Evolutionary conservation across 2,113 vertebrate species (phyloP).

Genomic region (Meriones unguiculatus): DNA sequence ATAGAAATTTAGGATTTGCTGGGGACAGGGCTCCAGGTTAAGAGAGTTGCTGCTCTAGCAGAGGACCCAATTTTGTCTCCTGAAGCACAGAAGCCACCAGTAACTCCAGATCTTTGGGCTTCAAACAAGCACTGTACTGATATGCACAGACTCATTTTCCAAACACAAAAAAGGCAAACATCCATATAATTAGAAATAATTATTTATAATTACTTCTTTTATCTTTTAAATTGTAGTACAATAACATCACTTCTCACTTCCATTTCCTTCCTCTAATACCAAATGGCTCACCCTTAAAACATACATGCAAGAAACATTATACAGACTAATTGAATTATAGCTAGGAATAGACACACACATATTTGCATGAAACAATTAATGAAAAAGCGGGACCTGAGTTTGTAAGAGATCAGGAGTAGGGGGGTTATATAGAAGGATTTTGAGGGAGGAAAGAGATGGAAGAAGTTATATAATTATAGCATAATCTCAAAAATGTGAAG

Average conservation of each 20-base stretch:
- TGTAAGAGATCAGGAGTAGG: background rate
- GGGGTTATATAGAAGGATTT: background rate
- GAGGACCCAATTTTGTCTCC: background rate
- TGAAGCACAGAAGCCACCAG: background rate
- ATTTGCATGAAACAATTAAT: background rate
- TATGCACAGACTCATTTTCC: background rate
- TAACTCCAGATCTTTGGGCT: background rate
- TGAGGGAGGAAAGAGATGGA: background rate
- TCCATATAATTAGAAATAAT: background rate
- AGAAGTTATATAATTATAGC: background rate
- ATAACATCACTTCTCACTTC: background rate
- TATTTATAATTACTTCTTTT: background rate
- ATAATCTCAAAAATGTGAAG: background rate
- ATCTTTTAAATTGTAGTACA: background rate
- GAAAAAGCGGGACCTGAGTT: background rate
- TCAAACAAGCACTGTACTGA: no score
- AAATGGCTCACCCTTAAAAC: background rate
- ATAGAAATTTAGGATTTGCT: background rate
- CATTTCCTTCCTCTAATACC: background rate
- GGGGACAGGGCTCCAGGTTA: background rate
- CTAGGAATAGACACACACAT: background rate
- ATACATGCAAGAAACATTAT: background rate
- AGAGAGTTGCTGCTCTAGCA: background rate
- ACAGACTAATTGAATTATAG: background rate
- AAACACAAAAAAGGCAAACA: background rate